Percentiles rank a stretch among this genome's conserved stretches.
These are phyloP conservation scores for Oophaga sylvatica DNA, from an alignment of 2,797 vertebrate genomes.

Conservation along the genomic window DNA sequence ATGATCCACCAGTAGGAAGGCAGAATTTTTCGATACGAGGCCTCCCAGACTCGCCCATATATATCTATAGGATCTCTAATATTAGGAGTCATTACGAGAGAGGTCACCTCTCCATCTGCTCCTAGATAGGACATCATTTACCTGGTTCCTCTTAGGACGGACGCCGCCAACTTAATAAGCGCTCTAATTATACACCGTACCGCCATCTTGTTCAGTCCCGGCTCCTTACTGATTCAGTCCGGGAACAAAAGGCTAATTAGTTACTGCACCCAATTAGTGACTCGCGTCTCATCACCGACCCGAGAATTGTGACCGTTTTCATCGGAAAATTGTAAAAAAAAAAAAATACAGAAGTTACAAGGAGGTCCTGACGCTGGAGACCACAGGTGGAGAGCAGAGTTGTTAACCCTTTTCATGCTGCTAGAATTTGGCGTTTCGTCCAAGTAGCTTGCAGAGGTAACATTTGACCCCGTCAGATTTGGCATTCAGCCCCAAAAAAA, in stretches of 20 bases:
- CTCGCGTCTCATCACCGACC: conserved; percentile 36
- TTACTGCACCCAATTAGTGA: conserved; percentile 60
- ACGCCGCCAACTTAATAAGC: conserved; percentile 18
- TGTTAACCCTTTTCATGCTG: background rate
- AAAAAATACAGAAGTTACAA: conserved; percentile 58
- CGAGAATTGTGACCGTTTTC: conserved; percentile 53
- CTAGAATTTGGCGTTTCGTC: background rate
- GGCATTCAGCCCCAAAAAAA: too few relatives aligned
- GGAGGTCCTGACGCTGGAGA: conserved; percentile 2
- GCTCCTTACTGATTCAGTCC: conserved; percentile 50
- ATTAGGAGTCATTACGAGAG: too few relatives aligned
- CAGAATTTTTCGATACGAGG: background rate
- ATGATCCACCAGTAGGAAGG: background rate
- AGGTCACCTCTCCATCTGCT: background rate
- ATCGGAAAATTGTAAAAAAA: conserved; percentile 33
- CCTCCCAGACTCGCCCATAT: background rate
- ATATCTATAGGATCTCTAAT: background rate
- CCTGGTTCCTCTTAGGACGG: conserved; percentile 2
- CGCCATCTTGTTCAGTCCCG: conserved; percentile 26
- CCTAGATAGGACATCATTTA: background rate
- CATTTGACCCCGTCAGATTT: background rate
- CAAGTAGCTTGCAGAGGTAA: background rate
- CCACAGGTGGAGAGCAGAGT: background rate
- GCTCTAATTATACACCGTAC: conserved; percentile 41
- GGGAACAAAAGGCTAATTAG: conserved; percentile 62